Conservation (phyloP, 1,140 invertebrate genomes). For the Cardiocondyla obscurior region DNA sequence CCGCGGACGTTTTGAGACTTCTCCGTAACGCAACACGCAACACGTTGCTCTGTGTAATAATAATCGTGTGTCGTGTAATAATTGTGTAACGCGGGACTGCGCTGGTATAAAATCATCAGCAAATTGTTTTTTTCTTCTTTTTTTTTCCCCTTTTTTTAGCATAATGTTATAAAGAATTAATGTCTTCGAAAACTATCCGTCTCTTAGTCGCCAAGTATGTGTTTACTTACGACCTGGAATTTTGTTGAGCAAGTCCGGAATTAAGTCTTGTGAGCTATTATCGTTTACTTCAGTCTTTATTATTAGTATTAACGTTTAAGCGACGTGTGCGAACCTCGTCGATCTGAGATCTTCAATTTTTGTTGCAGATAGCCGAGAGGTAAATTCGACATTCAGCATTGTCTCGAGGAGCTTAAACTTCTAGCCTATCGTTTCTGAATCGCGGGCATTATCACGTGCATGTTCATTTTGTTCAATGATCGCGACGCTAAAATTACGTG, state of each 20-base stretch:
- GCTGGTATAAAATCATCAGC: background rate
- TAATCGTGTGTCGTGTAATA: background rate
- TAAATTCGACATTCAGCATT: background rate
- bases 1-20: background rate
- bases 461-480: too few relatives aligned
- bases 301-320: slow-evolving; percentile 23
- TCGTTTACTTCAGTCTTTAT: background rate
- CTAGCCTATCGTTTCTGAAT: background rate
- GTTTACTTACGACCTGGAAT: background rate
- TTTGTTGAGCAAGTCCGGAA: background rate
- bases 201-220: background rate
- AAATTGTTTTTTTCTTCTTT: background rate
- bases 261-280: background rate
- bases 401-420: background rate
- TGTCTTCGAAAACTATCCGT: background rate
- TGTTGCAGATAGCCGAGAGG: background rate
- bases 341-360: slow-evolving; percentile 26
- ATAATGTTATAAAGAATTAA: background rate
- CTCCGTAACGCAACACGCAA: background rate
- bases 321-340: slow-evolving; percentile 13
- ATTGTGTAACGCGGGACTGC: background rate
- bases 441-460: too few relatives aligned
- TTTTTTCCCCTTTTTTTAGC: too few relatives aligned
- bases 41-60: background rate
- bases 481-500: slow-evolving; percentile 34